Conservation (phyloP, 2,113 vertebrate genomes). For the Asarcornis scutulata region DNA sequence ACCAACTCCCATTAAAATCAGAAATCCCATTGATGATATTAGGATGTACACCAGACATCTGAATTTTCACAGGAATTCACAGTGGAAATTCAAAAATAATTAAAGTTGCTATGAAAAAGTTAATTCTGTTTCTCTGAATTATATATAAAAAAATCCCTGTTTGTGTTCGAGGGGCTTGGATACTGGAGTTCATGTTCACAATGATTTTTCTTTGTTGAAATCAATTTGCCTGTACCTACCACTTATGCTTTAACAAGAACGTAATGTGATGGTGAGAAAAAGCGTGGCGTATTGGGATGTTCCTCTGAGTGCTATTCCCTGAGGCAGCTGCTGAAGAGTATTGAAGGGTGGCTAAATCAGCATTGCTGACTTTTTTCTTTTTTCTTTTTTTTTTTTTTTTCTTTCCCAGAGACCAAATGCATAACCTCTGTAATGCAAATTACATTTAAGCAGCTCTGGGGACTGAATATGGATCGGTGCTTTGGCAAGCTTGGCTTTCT, state of each 20-base stretch:
- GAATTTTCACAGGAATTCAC: background rate
- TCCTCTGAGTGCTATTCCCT: conserved; percentile 51
- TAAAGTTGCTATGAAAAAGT: background rate
- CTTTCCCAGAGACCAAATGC: background rate
- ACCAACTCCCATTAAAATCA: background rate
- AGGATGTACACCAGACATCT: background rate
- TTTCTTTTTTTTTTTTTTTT: background rate
- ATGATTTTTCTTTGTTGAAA: conserved; percentile 51
- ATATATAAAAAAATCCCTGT: background rate
- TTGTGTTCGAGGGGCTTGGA: background rate
- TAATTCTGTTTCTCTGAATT: background rate
- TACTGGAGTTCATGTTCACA: conserved; percentile 11
- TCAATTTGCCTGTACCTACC: conserved; percentile 51
- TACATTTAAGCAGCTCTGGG: conserved; percentile 30
- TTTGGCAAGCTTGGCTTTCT: background rate
- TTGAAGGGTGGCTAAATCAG: conserved; percentile 45
- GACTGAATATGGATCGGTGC: conserved; percentile 7
- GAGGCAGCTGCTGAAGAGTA: conserved; percentile 47
- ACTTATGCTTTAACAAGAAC: conserved; percentile 58
- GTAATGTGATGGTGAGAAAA: conserved; percentile 62
- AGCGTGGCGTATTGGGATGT: conserved; percentile 53
- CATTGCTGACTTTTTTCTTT: background rate
- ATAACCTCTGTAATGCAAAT: conserved; percentile 61
- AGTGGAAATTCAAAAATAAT: background rate
- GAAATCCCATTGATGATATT: background rate